phyloP scores from a whole-genome alignment of 2,797 vertebrate species.

The Micrastur ruficollis region DNA sequence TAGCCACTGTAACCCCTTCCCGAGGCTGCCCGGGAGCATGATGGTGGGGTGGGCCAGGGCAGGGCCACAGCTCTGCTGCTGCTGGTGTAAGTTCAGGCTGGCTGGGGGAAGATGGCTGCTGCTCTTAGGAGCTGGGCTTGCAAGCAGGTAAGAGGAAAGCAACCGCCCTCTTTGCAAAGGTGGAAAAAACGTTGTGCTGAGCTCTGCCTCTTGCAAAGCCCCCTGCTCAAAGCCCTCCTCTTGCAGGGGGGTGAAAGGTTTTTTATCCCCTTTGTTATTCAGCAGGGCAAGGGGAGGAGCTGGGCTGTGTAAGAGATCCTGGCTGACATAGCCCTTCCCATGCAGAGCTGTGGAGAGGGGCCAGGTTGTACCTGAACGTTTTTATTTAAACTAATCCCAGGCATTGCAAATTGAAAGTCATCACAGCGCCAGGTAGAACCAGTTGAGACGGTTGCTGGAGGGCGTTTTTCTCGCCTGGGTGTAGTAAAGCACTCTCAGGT shows the following conservation, averaged over 20 bases:
- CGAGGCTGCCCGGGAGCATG: neutral
- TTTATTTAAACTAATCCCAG: conserved; percentile 22
- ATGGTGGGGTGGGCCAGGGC: neutral
- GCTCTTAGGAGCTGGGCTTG: neutral
- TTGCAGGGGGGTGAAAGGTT: neutral
- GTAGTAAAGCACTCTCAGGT: conserved; percentile 31
- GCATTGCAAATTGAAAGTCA: neutral
- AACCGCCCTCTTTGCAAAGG: neutral
- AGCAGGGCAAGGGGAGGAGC: conserved; percentile 47
- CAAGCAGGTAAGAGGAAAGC: neutral
- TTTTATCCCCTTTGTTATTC: conserved; percentile 34
- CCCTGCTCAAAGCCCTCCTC: neutral
- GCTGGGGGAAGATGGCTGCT: neutral
- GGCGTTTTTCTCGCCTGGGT: neutral
- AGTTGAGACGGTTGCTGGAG: neutral
- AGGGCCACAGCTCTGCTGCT: neutral
- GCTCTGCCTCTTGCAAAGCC: neutral
- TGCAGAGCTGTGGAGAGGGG: conserved; percentile 18
- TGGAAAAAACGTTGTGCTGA: neutral
- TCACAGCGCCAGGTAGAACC: neutral
- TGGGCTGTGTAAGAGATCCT: conserved; percentile 24
- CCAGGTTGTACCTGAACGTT: conserved; percentile 40
- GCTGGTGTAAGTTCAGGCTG: neutral
- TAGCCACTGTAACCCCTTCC: neutral
- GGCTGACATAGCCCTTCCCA: conserved; percentile 17